Conservation (phyloP, 2,113 vertebrate species). For the Columba livia region DNA sequence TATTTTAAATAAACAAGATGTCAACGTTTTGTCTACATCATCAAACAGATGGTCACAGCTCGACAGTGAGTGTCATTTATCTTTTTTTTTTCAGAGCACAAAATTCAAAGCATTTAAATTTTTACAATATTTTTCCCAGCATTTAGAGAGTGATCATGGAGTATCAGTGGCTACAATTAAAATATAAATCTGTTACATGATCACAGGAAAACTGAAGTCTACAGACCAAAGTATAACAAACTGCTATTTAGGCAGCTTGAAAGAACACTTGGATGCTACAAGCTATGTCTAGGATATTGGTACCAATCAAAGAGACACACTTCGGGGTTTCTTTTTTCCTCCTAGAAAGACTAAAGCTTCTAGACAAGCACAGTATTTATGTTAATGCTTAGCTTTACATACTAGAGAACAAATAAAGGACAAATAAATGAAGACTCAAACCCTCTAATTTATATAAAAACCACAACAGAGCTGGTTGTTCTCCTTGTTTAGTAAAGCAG, state of each 20-base stretch:
- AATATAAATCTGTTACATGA: background rate
- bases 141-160: background rate
- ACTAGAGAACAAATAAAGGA: background rate
- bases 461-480: background rate
- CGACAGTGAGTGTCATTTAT: background rate
- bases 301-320: background rate
- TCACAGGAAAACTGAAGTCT: background rate
- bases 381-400: background rate
- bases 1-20: background rate
- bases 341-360: background rate
- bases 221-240: background rate
- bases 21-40: background rate
- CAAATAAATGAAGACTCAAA: background rate
- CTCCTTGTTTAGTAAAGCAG: background rate
- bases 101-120: background rate
- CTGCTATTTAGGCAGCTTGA: background rate
- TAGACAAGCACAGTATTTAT: background rate
- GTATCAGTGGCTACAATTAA: background rate
- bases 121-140: background rate
- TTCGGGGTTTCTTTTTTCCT: accelerated
- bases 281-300: background rate
- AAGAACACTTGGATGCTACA: background rate
- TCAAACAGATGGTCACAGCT: background rate
- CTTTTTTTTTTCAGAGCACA: background rate
- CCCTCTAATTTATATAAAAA: background rate